Base-by-base conservation (phyloP, 2,797 vertebrate species). In the Clarias laeviceps region DNA sequence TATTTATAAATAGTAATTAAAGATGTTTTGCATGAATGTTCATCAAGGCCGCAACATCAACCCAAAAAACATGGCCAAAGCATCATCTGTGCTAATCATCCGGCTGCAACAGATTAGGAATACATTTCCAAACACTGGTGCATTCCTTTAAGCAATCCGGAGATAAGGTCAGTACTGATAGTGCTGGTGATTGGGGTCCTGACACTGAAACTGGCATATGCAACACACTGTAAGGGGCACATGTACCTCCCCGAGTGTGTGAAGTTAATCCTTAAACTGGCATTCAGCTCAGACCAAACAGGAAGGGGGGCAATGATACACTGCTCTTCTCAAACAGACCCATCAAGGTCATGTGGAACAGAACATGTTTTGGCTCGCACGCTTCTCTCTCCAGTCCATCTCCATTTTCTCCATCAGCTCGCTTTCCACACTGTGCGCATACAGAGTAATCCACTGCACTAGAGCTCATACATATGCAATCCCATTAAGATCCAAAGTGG, bases 371-470 rank as follows among this genome's bases (percentile, higher is more conserved):
- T 59, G 77, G 76, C 79, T 72, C 77, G 72, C 57, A 80, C 27
- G 27, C 77, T 80, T 34, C 24, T 20, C 24, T 20, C 80, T 82
- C 54, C 50, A 82, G 66, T 80, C 57, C 37, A 62, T 80, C 79
- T 50, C 37, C 62, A 59, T 59, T 50, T 76, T 81, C 68, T 81
- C 40, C 59, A 74, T 65, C 78, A 65, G 78, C 84, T 80, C 24
- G n/a, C 78, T 65, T 34, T 68, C 64, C 77, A 74, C 84, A 81
- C 76, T 56, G 83, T 37, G 65, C 80, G 83, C 83, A 84, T 84
- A 85, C 84, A 81, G 84, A 81, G 84, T 81, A 85, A 85, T 80
- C 78, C 78, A 56, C 78, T 65, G 78, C 84, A 59, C 84, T 65
- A 54, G 20, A 56, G 65, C 73, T 83, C 85, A 86, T 79, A 83